These are phyloP conservation scores for Steatocranus sp. DNA, from an alignment of 2,797 vertebrate species.

Conservation along the genomic window DNA sequence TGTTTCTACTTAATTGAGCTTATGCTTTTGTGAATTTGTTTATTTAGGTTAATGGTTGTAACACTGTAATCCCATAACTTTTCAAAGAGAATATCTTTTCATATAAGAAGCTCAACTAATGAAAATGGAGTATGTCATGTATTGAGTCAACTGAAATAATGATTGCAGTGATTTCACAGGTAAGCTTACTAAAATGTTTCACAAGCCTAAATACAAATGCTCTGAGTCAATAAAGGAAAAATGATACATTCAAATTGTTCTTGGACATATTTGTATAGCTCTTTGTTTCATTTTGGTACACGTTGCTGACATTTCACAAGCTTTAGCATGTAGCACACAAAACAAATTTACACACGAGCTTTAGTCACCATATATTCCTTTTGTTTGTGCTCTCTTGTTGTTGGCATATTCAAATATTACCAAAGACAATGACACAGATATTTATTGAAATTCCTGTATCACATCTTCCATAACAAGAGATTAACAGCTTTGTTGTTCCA, in stretches of 20 bases:
- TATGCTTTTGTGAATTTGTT: background rate
- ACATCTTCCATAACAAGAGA: conserved; percentile 1
- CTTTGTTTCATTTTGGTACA: background rate
- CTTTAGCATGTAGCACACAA: background rate
- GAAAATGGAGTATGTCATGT: background rate
- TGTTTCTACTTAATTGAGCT: background rate
- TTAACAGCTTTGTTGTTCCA: background rate
- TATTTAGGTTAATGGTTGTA: background rate
- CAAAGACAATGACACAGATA: background rate
- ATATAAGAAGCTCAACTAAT: background rate
- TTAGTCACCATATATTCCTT: background rate
- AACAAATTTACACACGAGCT: background rate
- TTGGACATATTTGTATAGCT: background rate
- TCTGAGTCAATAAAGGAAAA: background rate
- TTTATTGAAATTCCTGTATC: conserved; percentile 5
- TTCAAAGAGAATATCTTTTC: background rate
- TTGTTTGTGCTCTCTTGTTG: background rate
- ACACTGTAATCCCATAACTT: background rate
- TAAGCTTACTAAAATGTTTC: background rate
- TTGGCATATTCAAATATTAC: background rate
- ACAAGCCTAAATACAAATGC: background rate
- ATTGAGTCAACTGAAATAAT: background rate
- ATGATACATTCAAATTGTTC: background rate
- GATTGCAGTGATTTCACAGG: accelerated
- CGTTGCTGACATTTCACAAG: background rate